These are phyloP conservation scores for Oikopleura dioica DNA, from an alignment of 23 tunicate species.

Conservation along the genomic window DNA sequence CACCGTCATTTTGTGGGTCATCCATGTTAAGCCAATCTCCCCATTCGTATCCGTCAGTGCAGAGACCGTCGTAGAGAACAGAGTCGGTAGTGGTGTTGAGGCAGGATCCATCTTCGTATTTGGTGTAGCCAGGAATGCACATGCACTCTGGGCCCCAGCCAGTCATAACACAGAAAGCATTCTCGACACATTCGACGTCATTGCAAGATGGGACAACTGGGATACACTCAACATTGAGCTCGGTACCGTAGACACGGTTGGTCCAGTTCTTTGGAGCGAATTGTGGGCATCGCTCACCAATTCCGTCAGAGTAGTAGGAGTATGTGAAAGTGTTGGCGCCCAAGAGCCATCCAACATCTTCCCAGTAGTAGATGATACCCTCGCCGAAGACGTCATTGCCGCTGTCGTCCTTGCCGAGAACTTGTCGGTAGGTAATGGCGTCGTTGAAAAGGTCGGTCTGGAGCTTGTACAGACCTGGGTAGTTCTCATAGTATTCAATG, in stretches of 20 bases:
- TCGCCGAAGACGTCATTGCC: background rate
- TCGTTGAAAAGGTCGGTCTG: background rate
- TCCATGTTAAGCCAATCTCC: background rate
- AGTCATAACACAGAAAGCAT: background rate
- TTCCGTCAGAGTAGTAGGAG: constrained; percentile 9
- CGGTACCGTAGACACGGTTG: background rate
- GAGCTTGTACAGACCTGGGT: background rate
- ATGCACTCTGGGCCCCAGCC: constrained; percentile 4
- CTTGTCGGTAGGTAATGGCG: background rate
- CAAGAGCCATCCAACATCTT: constrained; percentile 3
- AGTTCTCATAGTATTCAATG: background rate
- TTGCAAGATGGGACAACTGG: background rate
- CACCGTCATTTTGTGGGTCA: background rate
- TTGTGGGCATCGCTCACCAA: constrained; percentile 5
- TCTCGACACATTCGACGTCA: constrained; percentile 4
- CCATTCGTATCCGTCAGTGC: background rate
- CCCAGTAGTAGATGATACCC: constrained; percentile 8
- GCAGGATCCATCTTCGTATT: constrained; percentile 3
- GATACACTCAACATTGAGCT: background rate
- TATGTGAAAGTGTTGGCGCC: constrained; percentile 8
- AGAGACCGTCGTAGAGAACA: background rate
- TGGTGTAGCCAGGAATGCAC: background rate
- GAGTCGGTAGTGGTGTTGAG: background rate
- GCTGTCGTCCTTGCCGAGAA: background rate
- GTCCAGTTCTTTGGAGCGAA: constrained; percentile 1